phyloP scores from a whole-genome alignment of 2,113 vertebrate genomes.

The Irena cyanogastra region DNA sequence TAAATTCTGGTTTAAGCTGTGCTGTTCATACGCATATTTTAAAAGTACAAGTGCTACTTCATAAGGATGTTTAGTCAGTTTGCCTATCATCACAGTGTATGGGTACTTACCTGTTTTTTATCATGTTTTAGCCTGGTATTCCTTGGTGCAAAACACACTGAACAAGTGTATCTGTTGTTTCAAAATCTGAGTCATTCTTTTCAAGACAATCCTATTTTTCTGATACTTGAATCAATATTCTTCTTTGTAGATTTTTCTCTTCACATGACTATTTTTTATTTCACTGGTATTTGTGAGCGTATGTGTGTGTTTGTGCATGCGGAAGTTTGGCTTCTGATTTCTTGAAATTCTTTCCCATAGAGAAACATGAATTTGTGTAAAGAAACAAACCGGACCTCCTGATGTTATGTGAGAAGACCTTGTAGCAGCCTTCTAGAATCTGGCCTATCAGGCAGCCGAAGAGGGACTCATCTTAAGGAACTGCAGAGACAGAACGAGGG shows the following conservation, averaged over 20 bases:
- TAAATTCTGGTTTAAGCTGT: background rate
- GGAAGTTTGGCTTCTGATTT: background rate
- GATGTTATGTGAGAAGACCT: background rate
- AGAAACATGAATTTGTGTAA: background rate
- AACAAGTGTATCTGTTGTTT: background rate
- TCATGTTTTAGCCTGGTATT: background rate
- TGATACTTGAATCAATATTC: background rate
- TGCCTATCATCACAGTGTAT: background rate
- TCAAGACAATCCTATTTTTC: background rate
- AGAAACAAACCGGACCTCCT: rapidly evolving
- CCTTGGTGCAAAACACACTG: background rate
- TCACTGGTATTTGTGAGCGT: background rate
- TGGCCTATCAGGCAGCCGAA: background rate
- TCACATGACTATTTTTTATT: background rate
- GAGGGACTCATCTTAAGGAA: background rate
- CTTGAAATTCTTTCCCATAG: background rate
- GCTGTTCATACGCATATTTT: background rate
- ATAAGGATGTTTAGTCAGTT: background rate
- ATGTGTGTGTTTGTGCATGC: rapidly evolving
- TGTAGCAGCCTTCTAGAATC: background rate
- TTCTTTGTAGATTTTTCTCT: background rate
- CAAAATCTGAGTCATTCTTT: background rate
- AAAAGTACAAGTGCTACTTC: background rate
- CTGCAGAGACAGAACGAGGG: background rate
- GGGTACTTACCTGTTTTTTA: background rate